Percentiles rank a stretch among this genome's conserved stretches.
These are phyloP conservation scores for Epicauta chinensis DNA, from an alignment of 1,140 invertebrate genomes.

Conservation along the genomic window DNA sequence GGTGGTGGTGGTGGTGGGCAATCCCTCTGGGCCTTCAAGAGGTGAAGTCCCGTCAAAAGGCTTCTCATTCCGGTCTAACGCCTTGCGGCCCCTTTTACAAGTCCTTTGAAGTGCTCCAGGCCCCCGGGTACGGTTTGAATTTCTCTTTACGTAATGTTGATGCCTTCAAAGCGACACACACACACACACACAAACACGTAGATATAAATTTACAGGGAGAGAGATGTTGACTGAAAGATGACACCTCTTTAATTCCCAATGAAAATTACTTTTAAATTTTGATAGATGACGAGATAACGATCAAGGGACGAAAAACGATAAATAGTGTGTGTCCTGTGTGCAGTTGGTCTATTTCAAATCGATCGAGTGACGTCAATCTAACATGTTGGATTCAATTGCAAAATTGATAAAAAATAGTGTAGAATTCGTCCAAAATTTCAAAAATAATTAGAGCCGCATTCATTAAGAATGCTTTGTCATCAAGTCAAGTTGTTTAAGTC, in stretches of 20 bases:
- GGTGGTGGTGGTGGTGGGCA: constrained; percentile 2
- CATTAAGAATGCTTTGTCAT: too few species aligned
- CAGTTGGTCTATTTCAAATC: too few species aligned
- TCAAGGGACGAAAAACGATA: too few species aligned
- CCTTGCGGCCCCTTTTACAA: constrained; percentile 16
- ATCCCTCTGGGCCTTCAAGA: constrained; percentile 11
- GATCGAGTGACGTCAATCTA: too few species aligned
- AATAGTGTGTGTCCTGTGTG: too few species aligned
- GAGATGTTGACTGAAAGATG: constrained; percentile 34
- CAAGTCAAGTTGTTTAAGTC: too few species aligned
- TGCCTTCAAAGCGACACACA: constrained; percentile 20
- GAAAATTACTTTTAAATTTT: constrained; percentile 37
- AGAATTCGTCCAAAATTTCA: too few species aligned
- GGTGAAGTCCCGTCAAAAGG: constrained; percentile 16
- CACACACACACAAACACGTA: too few species aligned
- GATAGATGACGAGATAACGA: constrained; percentile 31
- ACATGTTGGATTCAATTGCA: too few species aligned
- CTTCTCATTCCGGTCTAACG: constrained; percentile 23
- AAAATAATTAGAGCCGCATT: too few species aligned
- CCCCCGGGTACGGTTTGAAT: constrained; percentile 28
- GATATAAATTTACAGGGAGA: too few species aligned
- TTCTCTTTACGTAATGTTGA: constrained; percentile 18
- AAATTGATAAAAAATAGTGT: too few species aligned
- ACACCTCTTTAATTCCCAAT: constrained; percentile 39
- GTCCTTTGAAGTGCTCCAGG: constrained; percentile 28